Conservation (phyloP, 2,797 vertebrate species). For the Parambassis ranga region DNA sequence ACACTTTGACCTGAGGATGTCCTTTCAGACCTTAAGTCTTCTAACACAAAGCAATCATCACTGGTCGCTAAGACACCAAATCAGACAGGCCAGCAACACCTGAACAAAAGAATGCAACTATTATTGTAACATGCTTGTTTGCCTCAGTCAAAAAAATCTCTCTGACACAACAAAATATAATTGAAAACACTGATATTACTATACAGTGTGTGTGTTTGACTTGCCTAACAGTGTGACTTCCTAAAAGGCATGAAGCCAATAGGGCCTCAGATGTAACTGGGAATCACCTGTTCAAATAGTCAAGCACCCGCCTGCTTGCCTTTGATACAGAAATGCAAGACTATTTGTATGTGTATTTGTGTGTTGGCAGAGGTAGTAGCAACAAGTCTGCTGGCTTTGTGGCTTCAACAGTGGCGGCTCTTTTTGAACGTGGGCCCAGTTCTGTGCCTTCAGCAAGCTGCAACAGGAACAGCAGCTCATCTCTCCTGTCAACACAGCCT, state of each 20-base stretch:
- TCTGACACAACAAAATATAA: not conserved
- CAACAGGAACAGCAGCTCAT: constrained; percentile 78
- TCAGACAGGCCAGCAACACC: constrained; percentile 49
- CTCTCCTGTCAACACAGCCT: constrained; percentile 82
- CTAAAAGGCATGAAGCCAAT: constrained; percentile 63
- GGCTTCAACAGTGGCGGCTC: constrained; percentile 62
- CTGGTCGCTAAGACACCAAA: constrained; percentile 54
- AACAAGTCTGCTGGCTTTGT: constrained; percentile 75
- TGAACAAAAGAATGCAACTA: constrained; percentile 45
- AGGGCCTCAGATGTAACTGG: constrained; percentile 74
- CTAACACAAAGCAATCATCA: constrained; percentile 43
- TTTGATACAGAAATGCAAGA: constrained; percentile 72
- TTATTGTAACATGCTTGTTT: constrained; percentile 18
- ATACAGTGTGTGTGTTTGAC: constrained; percentile 43
- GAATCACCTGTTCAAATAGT: constrained; percentile 87
- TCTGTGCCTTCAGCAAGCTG: constrained; percentile 73
- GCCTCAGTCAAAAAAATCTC: not conserved
- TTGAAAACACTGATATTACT: no score
- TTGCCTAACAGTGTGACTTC: constrained; percentile 50
- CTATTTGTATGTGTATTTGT: constrained; percentile 43
- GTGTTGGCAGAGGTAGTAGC: constrained; percentile 75
- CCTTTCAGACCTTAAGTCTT: constrained; percentile 46
- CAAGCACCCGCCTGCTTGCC: constrained; percentile 54
- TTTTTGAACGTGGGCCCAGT: constrained; percentile 63
- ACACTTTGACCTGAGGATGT: constrained; percentile 62